Evolutionary conservation across 2,113 vertebrate genomes (phyloP).

Genomic region (Albula goreensis): DNA sequence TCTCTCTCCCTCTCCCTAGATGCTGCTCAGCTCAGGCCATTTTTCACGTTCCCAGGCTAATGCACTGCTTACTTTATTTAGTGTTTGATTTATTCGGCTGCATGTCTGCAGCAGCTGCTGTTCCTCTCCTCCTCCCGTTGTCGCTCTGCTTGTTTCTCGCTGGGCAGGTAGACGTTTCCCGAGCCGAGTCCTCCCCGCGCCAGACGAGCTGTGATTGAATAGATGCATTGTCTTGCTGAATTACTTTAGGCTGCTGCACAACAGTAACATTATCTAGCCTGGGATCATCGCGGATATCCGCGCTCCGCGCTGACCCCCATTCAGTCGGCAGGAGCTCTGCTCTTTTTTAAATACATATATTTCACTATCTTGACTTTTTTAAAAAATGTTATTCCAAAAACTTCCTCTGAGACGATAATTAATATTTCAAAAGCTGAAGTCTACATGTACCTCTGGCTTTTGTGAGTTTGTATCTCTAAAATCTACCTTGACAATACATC

Average conservation of each 20-base stretch:
- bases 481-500: background rate
- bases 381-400: background rate
- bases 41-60: slow-evolving; percentile 21
- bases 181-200: background rate
- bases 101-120: slow-evolving; percentile 15
- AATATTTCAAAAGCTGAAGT: slow-evolving; percentile 8
- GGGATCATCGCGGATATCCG: no score
- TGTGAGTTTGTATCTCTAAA: background rate
- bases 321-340: background rate
- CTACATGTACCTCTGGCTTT: background rate
- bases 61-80: slow-evolving; percentile 23
- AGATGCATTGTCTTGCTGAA: background rate
- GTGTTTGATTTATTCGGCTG: slow-evolving; percentile 29
- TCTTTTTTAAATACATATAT: background rate
- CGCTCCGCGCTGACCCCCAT: no score
- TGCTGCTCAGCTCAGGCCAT: background rate
- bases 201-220: background rate
- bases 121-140: background rate
- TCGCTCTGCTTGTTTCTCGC: background rate
- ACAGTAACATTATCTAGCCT: background rate
- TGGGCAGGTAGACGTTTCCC: background rate
- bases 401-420: background rate
- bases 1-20: background rate
- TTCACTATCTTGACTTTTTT: background rate
- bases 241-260: background rate